Conservation (phyloP, 2,888 invertebrate genomes). For the Dicyrtoma fusca region DNA sequence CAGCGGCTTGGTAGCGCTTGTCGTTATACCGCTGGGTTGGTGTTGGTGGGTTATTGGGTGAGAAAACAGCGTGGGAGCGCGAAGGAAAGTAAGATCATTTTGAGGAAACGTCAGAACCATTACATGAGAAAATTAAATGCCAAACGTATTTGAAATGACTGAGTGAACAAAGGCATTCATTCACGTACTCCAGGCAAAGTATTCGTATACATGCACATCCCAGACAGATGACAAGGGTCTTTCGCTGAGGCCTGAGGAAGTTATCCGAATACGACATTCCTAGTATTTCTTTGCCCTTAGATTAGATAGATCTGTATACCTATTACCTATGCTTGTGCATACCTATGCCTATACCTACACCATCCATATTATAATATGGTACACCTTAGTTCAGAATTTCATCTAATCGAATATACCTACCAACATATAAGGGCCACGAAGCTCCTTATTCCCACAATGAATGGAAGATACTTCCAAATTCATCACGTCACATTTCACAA, state of each 20-base stretch:
- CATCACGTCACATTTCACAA: no score
- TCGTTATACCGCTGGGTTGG: background rate
- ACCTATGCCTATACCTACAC: no score
- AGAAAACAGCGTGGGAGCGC: background rate
- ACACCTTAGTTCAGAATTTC: background rate
- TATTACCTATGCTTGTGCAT: no score
- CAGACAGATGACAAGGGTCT: no score
- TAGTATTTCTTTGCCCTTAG: no score
- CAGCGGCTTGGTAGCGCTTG: no score
- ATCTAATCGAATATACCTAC: background rate
- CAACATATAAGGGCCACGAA: background rate
- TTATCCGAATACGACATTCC: no score
- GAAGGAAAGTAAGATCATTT: conserved; percentile 6
- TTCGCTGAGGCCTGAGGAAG: no score
- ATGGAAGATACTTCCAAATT: no score
- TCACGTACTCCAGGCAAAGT: background rate
- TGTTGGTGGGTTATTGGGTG: no score
- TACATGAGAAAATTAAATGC: conserved; percentile 54
- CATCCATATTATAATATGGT: no score
- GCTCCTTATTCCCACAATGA: background rate
- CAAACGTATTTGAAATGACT: conserved; percentile 54
- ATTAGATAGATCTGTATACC: no score
- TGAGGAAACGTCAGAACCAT: conserved; percentile 38
- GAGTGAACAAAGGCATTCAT: conserved; percentile 39
- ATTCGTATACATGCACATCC: background rate